Base-by-base conservation (phyloP, 2,888 invertebrate species). In the Pyrochroa serraticornis region DNA sequence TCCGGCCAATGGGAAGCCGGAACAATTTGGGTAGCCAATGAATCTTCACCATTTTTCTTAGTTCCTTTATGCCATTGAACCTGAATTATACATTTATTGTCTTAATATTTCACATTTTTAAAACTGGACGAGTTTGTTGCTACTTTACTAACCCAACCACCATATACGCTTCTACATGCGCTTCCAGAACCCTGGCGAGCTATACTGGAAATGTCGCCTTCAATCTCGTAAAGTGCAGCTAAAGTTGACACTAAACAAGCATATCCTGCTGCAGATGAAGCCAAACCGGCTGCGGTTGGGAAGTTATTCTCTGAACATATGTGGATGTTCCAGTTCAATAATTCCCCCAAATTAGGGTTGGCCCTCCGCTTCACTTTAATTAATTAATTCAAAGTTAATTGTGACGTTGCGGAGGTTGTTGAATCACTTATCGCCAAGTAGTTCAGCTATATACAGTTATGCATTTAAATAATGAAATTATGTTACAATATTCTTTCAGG, bases 261-360 rank as follows among this genome's bases (percentile, higher is more conserved):
- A 79, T 96, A 98, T 2, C 99, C 99, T 36, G 99, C 97, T 22
- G 99, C 98, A 54, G 97, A 97, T 0, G 97, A 98, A 0, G 99
- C 99, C 43, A 99, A 82, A 0, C 99, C 99, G 51, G 98, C 97
- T 2, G 97, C 97, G 2, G 98, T 98, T 7, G 99, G 99, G 75
- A 99, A 99, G 82, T 98, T 98, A 78, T 99, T 99, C 74, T 88
- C 88, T 0, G 95, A 95, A 75, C 90, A 91, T 69, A 95, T 88
- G 67, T 89, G 90, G 34, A 95, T 75, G 72, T 91, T 90, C 89
- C 90, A 91, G 9, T 83, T 78, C 7, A 86, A 74, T 58, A 84
- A 80, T 57, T 81, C 78, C 53, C 77, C 74, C 39, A 62, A 62
- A 6, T 60, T 41, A 30, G 68, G 66, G 58, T 77, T 72, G 1